These are phyloP conservation scores for Tyrophagus putrescentiae DNA, from an alignment of 1,140 invertebrate genomes.

Conservation along the genomic window DNA sequence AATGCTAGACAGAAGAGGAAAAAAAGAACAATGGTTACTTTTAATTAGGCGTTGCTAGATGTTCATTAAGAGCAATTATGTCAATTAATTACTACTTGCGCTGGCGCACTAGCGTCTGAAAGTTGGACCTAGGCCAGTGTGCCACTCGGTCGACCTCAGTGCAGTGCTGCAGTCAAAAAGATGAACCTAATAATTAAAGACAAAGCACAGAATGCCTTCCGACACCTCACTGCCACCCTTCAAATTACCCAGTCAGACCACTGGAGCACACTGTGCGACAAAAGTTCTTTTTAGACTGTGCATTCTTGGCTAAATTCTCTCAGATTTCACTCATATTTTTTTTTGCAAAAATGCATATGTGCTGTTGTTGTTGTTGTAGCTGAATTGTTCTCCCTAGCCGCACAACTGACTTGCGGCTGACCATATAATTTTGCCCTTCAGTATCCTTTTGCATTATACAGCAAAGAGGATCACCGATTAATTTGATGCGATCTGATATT, in stretches of 20 bases:
- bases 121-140: not conserved
- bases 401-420: not conserved
- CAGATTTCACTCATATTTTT: not conserved
- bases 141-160: not conserved
- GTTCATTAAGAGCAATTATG: constrained; percentile 14
- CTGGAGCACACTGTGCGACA: not conserved
- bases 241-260: not conserved
- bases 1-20: no score
- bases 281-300: not conserved
- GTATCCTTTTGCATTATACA: not conserved
- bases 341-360: not conserved
- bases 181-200: constrained; percentile 8
- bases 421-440: not conserved
- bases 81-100: constrained; percentile 8
- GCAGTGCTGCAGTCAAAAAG: no score
- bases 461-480: not conserved
- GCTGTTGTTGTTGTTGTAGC: not conserved
- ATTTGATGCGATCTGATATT: no score
- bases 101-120: not conserved
- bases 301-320: not conserved
- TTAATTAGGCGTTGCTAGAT: constrained; percentile 3
- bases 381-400: no score
- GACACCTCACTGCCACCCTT: constrained; percentile 10
- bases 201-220: constrained; percentile 11
- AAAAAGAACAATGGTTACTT: constrained; percentile 1